phyloP scores from a whole-genome alignment of 1,140 invertebrate species.

The Linepithema humile region DNA sequence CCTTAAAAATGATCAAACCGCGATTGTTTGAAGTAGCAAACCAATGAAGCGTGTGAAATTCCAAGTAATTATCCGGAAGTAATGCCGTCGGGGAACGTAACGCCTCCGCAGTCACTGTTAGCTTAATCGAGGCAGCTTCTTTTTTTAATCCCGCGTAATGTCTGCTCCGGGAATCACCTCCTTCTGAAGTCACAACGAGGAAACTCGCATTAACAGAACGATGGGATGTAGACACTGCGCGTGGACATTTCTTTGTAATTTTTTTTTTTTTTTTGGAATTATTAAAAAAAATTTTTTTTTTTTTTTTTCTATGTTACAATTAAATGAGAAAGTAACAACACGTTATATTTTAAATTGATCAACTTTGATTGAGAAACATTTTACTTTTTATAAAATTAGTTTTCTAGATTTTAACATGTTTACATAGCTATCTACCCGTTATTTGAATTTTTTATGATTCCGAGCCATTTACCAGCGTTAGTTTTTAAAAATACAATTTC shows the following conservation, averaged over 20 bases:
- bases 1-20: conserved; percentile 26
- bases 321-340: no score
- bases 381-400: no score
- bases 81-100: conserved; percentile 44
- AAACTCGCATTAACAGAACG: conserved; percentile 44
- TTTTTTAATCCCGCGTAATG: conserved; percentile 60
- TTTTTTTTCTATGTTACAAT: no score
- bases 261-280: no score
- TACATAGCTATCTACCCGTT: no score
- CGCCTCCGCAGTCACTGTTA: conserved; percentile 44
- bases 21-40: conserved; percentile 32
- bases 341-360: no score
- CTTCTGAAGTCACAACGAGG: background rate
- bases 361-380: no score
- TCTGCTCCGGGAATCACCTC: conserved; percentile 10
- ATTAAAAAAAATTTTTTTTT: no score
- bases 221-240: background rate
- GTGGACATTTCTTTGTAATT: background rate
- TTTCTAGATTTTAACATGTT: no score
- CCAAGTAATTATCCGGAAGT: conserved; percentile 68
- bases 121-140: conserved; percentile 42
- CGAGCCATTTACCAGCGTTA: background rate
- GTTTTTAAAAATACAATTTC: conserved; percentile 17
- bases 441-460: no score
- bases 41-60: conserved; percentile 61